phyloP scores from a whole-genome alignment of 2,113 vertebrate species.

The Sapajus apella region DNA sequence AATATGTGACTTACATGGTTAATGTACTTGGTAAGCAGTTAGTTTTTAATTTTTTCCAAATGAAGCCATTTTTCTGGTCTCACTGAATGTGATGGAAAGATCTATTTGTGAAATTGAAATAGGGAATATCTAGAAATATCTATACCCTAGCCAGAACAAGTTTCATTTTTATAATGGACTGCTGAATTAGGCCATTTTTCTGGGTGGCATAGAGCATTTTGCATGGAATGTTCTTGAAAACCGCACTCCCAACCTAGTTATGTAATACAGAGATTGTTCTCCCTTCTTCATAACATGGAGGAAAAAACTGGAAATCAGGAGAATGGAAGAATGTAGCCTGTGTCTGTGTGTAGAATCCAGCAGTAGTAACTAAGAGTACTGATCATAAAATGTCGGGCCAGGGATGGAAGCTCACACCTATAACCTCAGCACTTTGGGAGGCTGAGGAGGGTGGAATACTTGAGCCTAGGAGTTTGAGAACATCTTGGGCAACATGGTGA shows the following conservation, averaged over 20 bases:
- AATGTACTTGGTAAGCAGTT: conserved; percentile 89
- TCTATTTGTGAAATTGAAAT: not conserved
- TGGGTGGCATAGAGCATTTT: conserved; percentile 78
- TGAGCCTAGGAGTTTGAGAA: not conserved
- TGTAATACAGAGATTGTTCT: conserved; percentile 80
- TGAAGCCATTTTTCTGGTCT: not conserved
- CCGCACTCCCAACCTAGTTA: conserved; percentile 86
- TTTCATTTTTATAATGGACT: conserved; percentile 78
- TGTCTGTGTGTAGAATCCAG: conserved; percentile 84
- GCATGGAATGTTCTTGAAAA: conserved; percentile 81
- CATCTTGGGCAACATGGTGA: not conserved
- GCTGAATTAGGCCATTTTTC: conserved; percentile 61
- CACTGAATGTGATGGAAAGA: not conserved
- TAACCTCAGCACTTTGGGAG: not conserved
- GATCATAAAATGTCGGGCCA: not conserved
- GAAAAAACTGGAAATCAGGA: conserved; percentile 79
- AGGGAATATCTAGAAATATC: not conserved
- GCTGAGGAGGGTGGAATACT: not conserved
- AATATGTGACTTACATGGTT: conserved; percentile 89
- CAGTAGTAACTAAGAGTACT: not conserved
- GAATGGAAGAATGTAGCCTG: conserved; percentile 81
- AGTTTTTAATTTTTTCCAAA: not conserved
- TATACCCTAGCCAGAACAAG: conserved; percentile 79
- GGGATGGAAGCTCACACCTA: not conserved
- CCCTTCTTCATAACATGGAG: conserved; percentile 74